These are phyloP conservation scores for Epinotia brunnichana DNA, from an alignment of 2,888 invertebrate genomes.

Conservation along the genomic window DNA sequence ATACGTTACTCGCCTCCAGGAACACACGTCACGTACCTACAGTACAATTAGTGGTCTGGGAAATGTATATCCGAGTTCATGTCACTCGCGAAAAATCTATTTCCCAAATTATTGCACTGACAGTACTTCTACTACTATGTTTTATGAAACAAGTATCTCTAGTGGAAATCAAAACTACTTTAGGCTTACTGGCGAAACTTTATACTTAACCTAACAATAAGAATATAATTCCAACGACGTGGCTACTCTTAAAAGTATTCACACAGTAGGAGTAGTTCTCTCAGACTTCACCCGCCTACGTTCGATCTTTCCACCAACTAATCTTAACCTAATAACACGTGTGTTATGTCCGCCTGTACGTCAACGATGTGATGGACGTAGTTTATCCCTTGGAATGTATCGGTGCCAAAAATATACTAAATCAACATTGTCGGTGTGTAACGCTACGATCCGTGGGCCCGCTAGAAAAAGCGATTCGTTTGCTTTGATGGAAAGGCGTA, in stretches of 20 bases:
- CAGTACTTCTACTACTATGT: not conserved
- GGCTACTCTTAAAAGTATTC: not conserved
- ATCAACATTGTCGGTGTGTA: slow-evolving; percentile 16
- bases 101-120: not conserved
- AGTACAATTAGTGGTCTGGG: too few species aligned
- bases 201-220: not conserved
- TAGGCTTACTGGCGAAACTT: not conserved
- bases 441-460: not conserved
- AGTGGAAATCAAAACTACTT: not conserved
- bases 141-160: not conserved
- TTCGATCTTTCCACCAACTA: slow-evolving; percentile 11
- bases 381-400: slow-evolving; percentile 38
- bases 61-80: too few species aligned
- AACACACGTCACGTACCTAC: too few species aligned
- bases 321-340: slow-evolving; percentile 35
- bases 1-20: too few species aligned
- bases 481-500: not conserved
- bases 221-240: not conserved
- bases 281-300: slow-evolving; percentile 11
- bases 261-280: too few species aligned
- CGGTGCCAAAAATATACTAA: slow-evolving; percentile 28
- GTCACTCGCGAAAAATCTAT: too few species aligned
- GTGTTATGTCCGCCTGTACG: slow-evolving; percentile 35
- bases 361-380: slow-evolving; percentile 34
- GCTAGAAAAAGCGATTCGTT: not conserved